A percentile compares a stretch with the other conserved stretches of the same genome.
Evolutionary conservation across 2,888 invertebrate genomes (phyloP).

Genomic region (Cantharis rustica): DNA sequence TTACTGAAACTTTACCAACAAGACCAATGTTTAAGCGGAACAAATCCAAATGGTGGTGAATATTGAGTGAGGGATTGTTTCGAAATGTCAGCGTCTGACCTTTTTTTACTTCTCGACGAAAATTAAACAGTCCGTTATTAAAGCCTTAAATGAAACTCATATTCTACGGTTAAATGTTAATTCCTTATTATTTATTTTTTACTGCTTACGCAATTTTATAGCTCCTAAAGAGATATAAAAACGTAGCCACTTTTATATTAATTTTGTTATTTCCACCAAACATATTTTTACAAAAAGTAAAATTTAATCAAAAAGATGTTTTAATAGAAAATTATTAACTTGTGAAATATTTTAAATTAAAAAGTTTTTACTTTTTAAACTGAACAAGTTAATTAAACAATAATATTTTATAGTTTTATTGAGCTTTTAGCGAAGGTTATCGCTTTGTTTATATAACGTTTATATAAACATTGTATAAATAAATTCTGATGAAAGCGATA

Average conservation of each 20-base stretch:
- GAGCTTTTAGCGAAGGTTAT: too few species aligned
- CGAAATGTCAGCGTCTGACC: slow-evolving; percentile 40
- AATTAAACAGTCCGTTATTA: slow-evolving; percentile 33
- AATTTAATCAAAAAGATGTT: background rate
- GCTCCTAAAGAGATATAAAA: background rate
- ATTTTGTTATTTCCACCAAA: background rate
- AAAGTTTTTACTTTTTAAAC: too few species aligned
- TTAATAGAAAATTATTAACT: too few species aligned
- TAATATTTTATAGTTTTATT: too few species aligned
- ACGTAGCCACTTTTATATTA: background rate
- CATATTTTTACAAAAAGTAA: background rate
- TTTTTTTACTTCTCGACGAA: slow-evolving; percentile 35
- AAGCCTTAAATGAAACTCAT: slow-evolving; percentile 34
- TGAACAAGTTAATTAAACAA: too few species aligned
- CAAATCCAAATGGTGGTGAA: slow-evolving; percentile 23
- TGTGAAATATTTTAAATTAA: too few species aligned
- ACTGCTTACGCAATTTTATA: background rate
- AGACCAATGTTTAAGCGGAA: slow-evolving; percentile 26
- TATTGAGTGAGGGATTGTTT: slow-evolving; percentile 29
- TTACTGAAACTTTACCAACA: slow-evolving; percentile 19
- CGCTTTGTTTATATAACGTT: too few species aligned
- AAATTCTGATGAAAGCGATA: too few species aligned
- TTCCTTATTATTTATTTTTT: slow-evolving; percentile 13
- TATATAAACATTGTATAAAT: too few species aligned
- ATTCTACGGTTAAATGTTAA: slow-evolving; percentile 28